Base-by-base conservation (phyloP, 2,797 vertebrate species). In the Gymnodraco acuticeps region DNA sequence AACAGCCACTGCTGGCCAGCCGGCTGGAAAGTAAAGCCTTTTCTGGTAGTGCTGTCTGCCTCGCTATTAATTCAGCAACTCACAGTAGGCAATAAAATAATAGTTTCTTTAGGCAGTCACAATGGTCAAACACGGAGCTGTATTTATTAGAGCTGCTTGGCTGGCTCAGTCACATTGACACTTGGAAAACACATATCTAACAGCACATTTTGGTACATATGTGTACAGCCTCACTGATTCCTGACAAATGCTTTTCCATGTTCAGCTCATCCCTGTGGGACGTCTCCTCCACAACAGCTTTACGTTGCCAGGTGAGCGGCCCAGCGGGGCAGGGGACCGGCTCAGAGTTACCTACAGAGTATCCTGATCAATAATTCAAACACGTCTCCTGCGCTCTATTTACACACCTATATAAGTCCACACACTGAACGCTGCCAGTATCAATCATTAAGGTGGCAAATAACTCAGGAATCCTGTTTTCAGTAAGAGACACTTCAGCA, bases 311-410 rank as follows among this genome's bases (percentile, higher is more conserved):
- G 84, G 88, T 88, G 84, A 89, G 83, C 41, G 6, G 76, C 55
- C 14, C 69, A 74, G 78, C 5, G 2, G 50, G 82, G 53, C 6
- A n/a, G 27, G 60, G 58, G 85, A 55, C 9, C 4, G 43, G 68
- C 62, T 76, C 73, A 60, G 46, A 58, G 61, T 77, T 81, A 74
- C 53, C 67, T 42, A 83, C 75, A 79, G 52, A 87, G 86, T 62
- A 56, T 69, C 54, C 64, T 9, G 10, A 87, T 94, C 84, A 92
- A 94, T 93, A 87, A 93, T 93, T 90, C 56, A 93, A 74, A 84
- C 79, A 64, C n/a, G 46, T 70, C 70, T 88, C 52, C 80, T 81
- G 56, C 73, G 78, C 85, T 92, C 83, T 75, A 72, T 87, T 91
- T 83, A 64, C 42, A 9, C 47, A 19, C 74, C 55, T 76, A 64